phyloP scores from a whole-genome alignment of 2,888 invertebrate species.

The Slavum lentiscoides region DNA sequence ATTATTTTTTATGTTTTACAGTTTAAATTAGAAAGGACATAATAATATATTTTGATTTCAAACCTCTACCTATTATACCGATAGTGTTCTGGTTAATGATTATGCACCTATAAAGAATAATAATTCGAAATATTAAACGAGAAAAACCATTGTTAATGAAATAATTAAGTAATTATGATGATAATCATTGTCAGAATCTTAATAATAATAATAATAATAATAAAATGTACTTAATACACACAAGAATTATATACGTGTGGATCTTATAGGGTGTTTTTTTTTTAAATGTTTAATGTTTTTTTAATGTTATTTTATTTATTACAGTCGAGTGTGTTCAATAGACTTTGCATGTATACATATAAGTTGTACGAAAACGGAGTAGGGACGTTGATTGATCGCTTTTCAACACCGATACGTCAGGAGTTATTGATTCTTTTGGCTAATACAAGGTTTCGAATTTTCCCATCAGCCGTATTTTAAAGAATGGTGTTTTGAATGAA shows the following conservation, averaged over 20 bases:
- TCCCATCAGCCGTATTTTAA: not conserved
- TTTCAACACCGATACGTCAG: slow-evolving; percentile 30
- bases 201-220: not conserved
- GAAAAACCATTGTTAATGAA: not conserved
- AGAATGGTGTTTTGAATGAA: slow-evolving; percentile 34
- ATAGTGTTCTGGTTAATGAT: not conserved
- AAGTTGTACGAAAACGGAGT: not conserved
- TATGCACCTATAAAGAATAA: not conserved
- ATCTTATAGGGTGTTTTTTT: no score
- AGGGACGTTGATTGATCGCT: slow-evolving; percentile 42
- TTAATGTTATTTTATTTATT: slow-evolving; percentile 2
- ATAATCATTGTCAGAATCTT: not conserved
- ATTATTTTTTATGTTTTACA: no score
- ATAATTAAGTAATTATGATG: not conserved
- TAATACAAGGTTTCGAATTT: slow-evolving; percentile 26
- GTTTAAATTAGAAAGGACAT: no score
- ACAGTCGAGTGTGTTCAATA: slow-evolving; percentile 13
- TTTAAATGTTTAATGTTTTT: not conserved
- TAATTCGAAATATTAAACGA: not conserved
- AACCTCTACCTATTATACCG: not conserved
- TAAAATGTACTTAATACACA: no score
- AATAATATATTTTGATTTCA: no score
- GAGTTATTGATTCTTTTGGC: slow-evolving; percentile 39
- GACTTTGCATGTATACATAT: slow-evolving; percentile 7
- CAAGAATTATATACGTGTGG: not conserved